Base-by-base conservation (phyloP, 2,797 vertebrate genomes). In the Labroides dimidiatus region DNA sequence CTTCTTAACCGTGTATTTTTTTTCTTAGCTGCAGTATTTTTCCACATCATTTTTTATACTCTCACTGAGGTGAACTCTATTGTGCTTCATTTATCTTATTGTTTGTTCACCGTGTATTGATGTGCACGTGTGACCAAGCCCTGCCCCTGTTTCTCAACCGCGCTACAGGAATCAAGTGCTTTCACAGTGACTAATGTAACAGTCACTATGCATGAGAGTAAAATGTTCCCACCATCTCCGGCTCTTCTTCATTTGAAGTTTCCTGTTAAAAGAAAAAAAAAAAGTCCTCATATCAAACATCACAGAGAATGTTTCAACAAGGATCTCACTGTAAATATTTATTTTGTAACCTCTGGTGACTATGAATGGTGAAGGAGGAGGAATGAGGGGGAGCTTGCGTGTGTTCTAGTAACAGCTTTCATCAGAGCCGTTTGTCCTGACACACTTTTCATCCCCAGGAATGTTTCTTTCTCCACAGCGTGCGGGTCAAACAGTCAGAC, bases 281-380 rank as follows among this genome's bases (percentile, higher is more conserved):
- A 52, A 49, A 15, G 12, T 37, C 78, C 47, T 77, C 27, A 39
- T 64, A 55, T 86, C 45, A 82, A 75, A 81, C 60, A 58, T 55
- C 60, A 36, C 37, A 37, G 42, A 42, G 54, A 82, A 72, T 67
- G 64, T 80, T 72, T 81, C 58, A 68, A 75, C 75, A 30, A 58
- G 59, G 57, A 61, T 47, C 67, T 73, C 43, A 42, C 24, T 84
- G 77, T 79, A 88, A 86, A 87, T 87, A 84, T 87, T 82, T 83
- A 69, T 79, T 71, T 85, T 55, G 53, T 59, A 45, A 5, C 44
- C 62, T 68, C 56, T 66, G 61, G 21, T 59, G 50, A 79, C 56
- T 71, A 60, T 85, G 81, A 88, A 77, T 74, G 72, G 37, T 12
- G 37, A 14, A 49, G 72, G 59, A 59, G 52, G 49, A 73, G 70